These are phyloP conservation scores for Chionoecetes opilio DNA, from an alignment of 1,140 invertebrate species.

Conservation along the genomic window DNA sequence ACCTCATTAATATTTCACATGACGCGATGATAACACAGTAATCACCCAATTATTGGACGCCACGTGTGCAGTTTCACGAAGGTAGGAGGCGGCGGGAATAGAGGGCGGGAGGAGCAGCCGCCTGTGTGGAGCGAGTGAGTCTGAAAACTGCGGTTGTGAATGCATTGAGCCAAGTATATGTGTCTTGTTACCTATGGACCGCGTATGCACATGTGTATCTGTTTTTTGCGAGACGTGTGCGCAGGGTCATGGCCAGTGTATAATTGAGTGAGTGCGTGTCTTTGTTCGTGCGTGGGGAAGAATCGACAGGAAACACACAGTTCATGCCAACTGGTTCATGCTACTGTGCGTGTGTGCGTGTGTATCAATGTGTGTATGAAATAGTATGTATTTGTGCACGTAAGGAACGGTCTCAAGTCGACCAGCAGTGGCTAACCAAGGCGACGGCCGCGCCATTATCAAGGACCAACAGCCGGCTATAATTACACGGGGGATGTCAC, in stretches of 20 bases:
- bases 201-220: neutral
- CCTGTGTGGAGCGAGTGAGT: neutral
- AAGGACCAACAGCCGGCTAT: conserved; percentile 34
- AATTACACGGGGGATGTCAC: conserved; percentile 47
- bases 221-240: neutral
- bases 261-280: neutral
- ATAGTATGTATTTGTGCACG: neutral
- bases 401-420: neutral
- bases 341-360: neutral
- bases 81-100: neutral
- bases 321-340: neutral
- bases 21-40: conserved; percentile 35
- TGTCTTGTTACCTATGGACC: neutral
- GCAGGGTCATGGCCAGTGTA: conserved; percentile 2
- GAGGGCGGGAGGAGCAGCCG: neutral
- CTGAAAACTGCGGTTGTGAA: neutral
- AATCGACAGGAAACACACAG: neutral
- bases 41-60: conserved; percentile 30
- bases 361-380: neutral
- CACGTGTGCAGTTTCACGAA: conserved; percentile 14
- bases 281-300: neutral
- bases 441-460: conserved; percentile 34
- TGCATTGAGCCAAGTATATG: neutral
- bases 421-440: neutral
- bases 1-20: conserved; percentile 6